Base-by-base conservation (phyloP, 2,113 vertebrate genomes). In the Mirza zaza region DNA sequence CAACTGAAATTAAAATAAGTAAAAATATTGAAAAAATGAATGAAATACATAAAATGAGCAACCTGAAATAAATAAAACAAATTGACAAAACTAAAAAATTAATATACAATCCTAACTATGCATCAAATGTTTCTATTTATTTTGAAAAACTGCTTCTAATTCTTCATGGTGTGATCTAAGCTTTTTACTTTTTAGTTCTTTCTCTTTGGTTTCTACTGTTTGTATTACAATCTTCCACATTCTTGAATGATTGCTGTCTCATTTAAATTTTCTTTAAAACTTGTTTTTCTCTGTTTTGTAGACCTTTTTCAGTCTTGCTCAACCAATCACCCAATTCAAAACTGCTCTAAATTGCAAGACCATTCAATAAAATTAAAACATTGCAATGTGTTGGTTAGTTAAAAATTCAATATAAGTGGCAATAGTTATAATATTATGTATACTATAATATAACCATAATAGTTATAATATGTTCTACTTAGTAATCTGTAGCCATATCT, bases 361-460 rank as follows among this genome's bases (percentile, higher is more conserved):
- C 55, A 79, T 77, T 87, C 18, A 61, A 45, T 76, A 84, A 87
- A 70, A 90, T 73, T 82, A 82, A 90, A 90, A 77, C 50, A 77
- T 15, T 88, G 25, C 6, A 77, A 86, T 36, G 12, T 17, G 79
- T 4, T 61, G 15, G 34, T 93, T 90, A 71, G 25, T 86, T 48
- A 87, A 23, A 92, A 82, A 63, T 18, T 25, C 8, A 83, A 80
- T 9, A 57, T 34, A 36, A 65, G 14, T 65, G 15, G 15, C 21
- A 89, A 87, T 75, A 21, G 50, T 77, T 39, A 65, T 75, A 42
- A 29, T 48, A 71, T 45, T 57, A 21, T 12, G 10, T 63, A 63
- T 63, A 71, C 18, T 70, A 63, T 32, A 13, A 3, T 81, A 57
- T 27, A 71, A 42, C 21, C 50, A 50, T 77, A 68, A 55, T 25